These are phyloP conservation scores for Troides helena DNA, from an alignment of 2,888 invertebrate genomes.

Conservation along the genomic window DNA sequence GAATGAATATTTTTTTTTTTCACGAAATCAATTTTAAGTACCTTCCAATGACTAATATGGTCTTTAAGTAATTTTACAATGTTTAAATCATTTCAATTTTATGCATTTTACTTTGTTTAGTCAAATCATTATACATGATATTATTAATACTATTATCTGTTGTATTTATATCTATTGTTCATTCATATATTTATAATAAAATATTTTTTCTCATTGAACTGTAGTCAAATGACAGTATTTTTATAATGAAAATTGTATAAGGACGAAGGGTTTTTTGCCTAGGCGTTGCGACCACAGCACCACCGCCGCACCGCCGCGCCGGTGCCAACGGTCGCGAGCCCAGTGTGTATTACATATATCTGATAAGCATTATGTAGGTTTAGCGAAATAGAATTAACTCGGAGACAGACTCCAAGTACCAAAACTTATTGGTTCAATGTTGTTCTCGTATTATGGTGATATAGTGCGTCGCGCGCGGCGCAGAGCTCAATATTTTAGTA, in stretches of 20 bases:
- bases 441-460: conserved; percentile 79
- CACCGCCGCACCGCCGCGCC: conserved; percentile 31
- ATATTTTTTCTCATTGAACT: conserved; percentile 76
- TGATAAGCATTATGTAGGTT: conserved; percentile 82
- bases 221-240: conserved; percentile 82
- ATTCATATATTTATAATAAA: conserved; percentile 63
- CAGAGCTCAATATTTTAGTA: conserved; percentile 81
- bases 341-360: conserved; percentile 71
- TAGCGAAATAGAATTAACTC: conserved; percentile 77
- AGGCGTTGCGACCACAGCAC: conserved; percentile 42
- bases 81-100: conserved; percentile 77
- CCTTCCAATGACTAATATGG: conserved; percentile 69
- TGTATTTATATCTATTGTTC: conserved; percentile 73
- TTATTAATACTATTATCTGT: conserved; percentile 64
- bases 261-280: conserved; percentile 71
- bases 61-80: conserved; percentile 73
- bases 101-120: conserved; percentile 80
- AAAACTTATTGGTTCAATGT: conserved; percentile 78
- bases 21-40: conserved; percentile 68
- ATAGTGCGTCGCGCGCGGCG: conserved; percentile 74
- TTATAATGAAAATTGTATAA: conserved; percentile 79
- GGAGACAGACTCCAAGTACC: conserved; percentile 75
- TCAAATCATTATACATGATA: conserved; percentile 77
- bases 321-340: conserved; percentile 34
- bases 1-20: conserved; percentile 43